Conservation (phyloP, 2,113 vertebrate species). For the Channa maculata region DNA sequence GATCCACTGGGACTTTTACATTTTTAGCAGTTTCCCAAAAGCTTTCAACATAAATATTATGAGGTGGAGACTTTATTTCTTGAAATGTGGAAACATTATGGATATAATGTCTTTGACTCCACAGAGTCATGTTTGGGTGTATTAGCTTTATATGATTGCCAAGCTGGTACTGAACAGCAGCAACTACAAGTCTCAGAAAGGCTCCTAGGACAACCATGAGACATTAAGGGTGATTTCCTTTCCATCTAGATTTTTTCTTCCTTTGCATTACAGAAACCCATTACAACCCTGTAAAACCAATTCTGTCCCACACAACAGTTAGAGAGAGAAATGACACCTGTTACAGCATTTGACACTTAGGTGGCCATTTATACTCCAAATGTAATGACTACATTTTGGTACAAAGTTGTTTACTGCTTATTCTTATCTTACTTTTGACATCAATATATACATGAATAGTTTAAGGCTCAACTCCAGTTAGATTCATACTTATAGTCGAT, state of each 20-base stretch:
- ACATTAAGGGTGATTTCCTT: background rate
- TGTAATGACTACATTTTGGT: background rate
- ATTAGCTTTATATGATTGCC: background rate
- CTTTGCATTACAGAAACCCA: conserved; percentile 4
- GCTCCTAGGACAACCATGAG: background rate
- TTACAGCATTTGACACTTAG: background rate
- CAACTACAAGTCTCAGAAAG: too few species aligned
- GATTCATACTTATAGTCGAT: too few species aligned
- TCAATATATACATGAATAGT: background rate
- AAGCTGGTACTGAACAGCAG: background rate
- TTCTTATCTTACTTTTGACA: background rate
- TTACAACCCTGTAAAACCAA: background rate
- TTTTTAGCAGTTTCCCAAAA: background rate
- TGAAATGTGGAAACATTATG: conserved; percentile 9
- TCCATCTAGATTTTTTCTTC: background rate
- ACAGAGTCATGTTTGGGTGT: background rate
- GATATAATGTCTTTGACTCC: background rate
- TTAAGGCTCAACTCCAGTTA: background rate
- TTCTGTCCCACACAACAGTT: background rate
- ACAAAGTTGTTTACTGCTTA: background rate
- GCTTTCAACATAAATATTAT: background rate
- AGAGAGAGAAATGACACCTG: background rate
- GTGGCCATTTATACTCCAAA: background rate
- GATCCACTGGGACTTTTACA: background rate
- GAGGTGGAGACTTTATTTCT: background rate